Evolutionary conservation across 1,140 invertebrate genomes (phyloP), one percentile per base, ranked within the genome.

Genomic region (Drosophila leontia): DNA sequence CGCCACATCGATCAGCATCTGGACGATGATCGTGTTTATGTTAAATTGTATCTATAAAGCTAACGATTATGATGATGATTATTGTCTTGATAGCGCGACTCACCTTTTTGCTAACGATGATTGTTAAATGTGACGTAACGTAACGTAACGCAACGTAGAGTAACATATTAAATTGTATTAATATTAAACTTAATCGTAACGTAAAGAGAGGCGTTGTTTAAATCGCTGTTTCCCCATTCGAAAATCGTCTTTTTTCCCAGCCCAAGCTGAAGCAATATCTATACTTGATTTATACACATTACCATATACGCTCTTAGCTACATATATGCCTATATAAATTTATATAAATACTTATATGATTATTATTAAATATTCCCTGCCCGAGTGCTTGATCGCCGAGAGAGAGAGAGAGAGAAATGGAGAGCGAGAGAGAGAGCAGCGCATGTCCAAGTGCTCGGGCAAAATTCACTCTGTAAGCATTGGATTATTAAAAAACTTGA

Each of bases 401-500:
- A 23, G 17, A 17, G 29, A 23, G 17, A 32, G 23, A 13, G 17
- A 19, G 13, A 34, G 7, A n/a, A n/a, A 13, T 3, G 37, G n/a
- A 34, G 13, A 34, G 32, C n/a, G 32, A 26, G 4, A 26, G 19
- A 32, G 8, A 47, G 45, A 19, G 29, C 48, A 26, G 13, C 17
- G 13, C 17, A 17, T 15, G 13, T 26, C 35, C 63, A 68, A 39
- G 62, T 32, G 41, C 47, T 39, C 63, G 58, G 63, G 63, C 42
- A 29, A 13, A 29, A 45, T 45, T 45, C 59, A 62, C 42, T 47
- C 58, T 71, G 57, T 55, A 34, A 57, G 42, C 51, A 47, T 64
- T 50, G 41, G 55, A 74, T 47, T 51, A 74, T 59, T 51, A 56
- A 60, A 75, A 62, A 63, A 62, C 85, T 84, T 88, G 80, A 90